Evolutionary conservation across 2,888 invertebrate genomes (phyloP), one percentile per base, ranked within the genome.

Genomic region (Lucinisca nassula): DNA sequence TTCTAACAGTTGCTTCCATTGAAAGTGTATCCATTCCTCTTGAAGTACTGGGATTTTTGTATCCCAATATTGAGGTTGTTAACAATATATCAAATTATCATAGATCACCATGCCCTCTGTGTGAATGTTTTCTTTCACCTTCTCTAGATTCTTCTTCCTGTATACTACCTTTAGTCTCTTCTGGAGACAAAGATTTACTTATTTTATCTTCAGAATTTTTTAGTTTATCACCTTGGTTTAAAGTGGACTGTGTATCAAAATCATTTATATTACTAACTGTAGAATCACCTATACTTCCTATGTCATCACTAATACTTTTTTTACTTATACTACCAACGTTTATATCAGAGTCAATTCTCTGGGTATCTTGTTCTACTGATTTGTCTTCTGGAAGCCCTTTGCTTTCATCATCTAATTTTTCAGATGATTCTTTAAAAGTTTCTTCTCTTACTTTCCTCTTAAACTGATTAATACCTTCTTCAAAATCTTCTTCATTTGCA

Each of bases 401-500:
- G 30, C 10, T 27, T 61, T 27, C 21, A 30, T 27, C 61, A 30
- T 24, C 61, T 61, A 27, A 4, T 27, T 61, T 21, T 10, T 17
- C 61, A 61, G 61, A 30, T 17, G 17, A 3, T 24, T 61, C 30
- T 61, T 4, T 21, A 61, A 27, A 1, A 4, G 4, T 10, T 4
- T 61, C 30, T 27, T 27, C 30, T 30, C 30, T 17, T 30, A 24
- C 30, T 30, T 61, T 6, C 21, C 17, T 61, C 61, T 10, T 30
- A 6, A 30, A 30, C 24, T 61, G 61, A 61, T 61, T 24, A 4
- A 61, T 17, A 10, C 6, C 30, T 61, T 61, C 81, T 24, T 81
- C 81, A 81, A 76, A 76, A 35, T 82, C 82, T 76, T 67, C 37
- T 37, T 51, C 24, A 70, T 51, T 58, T 32, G 82, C 76, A 51